phyloP scores from a whole-genome alignment of 1,140 invertebrate species.

The Meloidogyne hapla region DNA sequence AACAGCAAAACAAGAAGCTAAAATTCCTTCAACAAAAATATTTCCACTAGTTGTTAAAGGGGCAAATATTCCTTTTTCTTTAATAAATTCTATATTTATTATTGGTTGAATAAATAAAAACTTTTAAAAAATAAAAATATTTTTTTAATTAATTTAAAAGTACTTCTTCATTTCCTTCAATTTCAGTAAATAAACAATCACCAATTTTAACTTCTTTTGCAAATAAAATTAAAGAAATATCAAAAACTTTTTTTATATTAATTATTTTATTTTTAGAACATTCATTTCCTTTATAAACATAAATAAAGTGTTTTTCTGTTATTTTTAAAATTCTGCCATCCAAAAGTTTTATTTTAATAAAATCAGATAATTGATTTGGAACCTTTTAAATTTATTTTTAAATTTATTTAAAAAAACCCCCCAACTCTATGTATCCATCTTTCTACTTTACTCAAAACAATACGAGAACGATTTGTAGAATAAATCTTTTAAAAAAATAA shows the following conservation, averaged over 20 bases:
- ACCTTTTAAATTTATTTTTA: too few relatives aligned
- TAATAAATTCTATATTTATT: constrained; percentile 19
- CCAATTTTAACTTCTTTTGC: constrained; percentile 43
- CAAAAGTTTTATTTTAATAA: constrained; percentile 36
- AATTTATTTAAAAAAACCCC: neutral
- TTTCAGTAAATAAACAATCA: constrained; percentile 46
- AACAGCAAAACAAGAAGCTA: constrained; percentile 46
- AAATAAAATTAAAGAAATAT: constrained; percentile 34
- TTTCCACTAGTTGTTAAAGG: constrained; percentile 46
- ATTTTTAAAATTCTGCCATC: constrained; percentile 46
- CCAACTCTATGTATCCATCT: constrained; percentile 45
- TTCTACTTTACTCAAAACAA: constrained; percentile 45
- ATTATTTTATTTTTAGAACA: constrained; percentile 23
- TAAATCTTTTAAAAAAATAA: constrained; percentile 5
- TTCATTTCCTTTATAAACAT: constrained; percentile 35
- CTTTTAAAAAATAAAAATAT: neutral
- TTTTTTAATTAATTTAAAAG: constrained; percentile 25
- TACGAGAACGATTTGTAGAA: constrained; percentile 29
- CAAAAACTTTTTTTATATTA: constrained; percentile 2
- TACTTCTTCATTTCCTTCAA: constrained; percentile 15
- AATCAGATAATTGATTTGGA: constrained; percentile 42
- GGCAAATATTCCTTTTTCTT: constrained; percentile 45
- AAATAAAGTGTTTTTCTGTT: constrained; percentile 52
- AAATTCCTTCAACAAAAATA: constrained; percentile 43
- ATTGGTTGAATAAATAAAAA: constrained; percentile 19